Conservation (phyloP, 2,888 invertebrate genomes). For the Tenthredo mesomela region DNA sequence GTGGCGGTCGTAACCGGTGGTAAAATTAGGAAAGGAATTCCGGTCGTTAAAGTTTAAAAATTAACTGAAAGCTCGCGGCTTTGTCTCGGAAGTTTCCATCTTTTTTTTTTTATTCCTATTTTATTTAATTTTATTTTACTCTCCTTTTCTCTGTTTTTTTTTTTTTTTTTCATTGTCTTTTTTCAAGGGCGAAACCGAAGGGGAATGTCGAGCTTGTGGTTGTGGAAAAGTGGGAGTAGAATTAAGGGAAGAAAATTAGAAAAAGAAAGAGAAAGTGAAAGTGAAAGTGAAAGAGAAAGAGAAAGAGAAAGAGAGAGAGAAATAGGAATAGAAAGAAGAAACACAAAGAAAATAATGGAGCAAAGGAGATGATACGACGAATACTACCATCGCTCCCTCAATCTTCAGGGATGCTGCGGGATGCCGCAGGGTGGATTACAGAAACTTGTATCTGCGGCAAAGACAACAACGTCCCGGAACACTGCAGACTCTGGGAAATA, state of each 20-base stretch:
- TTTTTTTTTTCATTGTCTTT: neutral
- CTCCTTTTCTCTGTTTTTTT: neutral
- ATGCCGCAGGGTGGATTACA: conserved; percentile 2
- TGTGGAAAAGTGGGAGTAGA: neutral
- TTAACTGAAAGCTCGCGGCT: neutral
- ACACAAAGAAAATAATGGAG: neutral
- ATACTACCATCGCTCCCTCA: neutral
- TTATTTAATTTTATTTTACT: neutral
- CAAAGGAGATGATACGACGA: neutral
- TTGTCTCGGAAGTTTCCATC: neutral
- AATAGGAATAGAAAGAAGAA: neutral
- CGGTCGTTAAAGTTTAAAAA: conserved; percentile 10
- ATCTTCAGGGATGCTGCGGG: neutral
- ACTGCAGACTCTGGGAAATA: conserved; percentile 2
- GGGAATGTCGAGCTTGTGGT: too few relatives aligned
- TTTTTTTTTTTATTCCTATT: neutral
- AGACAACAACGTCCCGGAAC: neutral
- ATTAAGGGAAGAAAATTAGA: neutral
- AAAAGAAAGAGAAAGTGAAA: neutral
- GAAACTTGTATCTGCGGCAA: conserved; percentile 6
- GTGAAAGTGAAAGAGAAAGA: neutral
- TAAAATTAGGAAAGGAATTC: neutral
- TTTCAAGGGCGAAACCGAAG: neutral
- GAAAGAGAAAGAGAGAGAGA: neutral
- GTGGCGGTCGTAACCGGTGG: neutral